Evolutionary conservation across 2,888 invertebrate genomes (phyloP), one percentile per base, ranked within the genome.

Genomic region (Amphimallon solstitiale): DNA sequence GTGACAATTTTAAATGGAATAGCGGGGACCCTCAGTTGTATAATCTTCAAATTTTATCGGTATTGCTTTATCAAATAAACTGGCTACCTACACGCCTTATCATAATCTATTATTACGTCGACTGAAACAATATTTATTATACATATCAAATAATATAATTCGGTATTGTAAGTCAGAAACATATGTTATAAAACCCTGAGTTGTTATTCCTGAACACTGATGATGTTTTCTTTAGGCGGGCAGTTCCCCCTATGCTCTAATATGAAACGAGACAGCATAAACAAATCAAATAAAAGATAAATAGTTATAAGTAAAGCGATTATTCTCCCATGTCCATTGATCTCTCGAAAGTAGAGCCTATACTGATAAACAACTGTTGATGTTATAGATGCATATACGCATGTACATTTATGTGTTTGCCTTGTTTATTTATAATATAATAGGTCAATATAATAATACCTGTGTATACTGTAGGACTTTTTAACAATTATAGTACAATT

Each of bases 41-140:
- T 29, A n/a, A 51, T 51, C 51, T 51, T 38, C 40, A 40, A 40
- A 56, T 56, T 45, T 63, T 63, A 63, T 63, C 63, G 45, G 51
- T 43, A 40, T 21, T 5, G 45, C 54, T 63, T 54, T 63, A 63
- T 63, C 54, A 45, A 63, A 63, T 63, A 63, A 63, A 63, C 46
- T 63, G 38, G 63, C 63, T 63, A 63, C 63, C 63, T 63, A 54
- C 43, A 45, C 23, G 56, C 40, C 54, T 63, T 63, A 63, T 63
- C 63, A 52, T 29, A 40, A 54, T 52, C 52, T 62, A 65, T 60
- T 65, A 59, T 65, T 65, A 60, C 65, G 63, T 56, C 40, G 62
- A 54, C 43, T 38, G 65, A 62, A 51, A 66, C 59, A 62, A 68
- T 63, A 65, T 68, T 68, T 68, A 66, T 49, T 40, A 66, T 65